phyloP scores from a whole-genome alignment of 2,797 vertebrate species.

The Phataginus tetradactyla region DNA sequence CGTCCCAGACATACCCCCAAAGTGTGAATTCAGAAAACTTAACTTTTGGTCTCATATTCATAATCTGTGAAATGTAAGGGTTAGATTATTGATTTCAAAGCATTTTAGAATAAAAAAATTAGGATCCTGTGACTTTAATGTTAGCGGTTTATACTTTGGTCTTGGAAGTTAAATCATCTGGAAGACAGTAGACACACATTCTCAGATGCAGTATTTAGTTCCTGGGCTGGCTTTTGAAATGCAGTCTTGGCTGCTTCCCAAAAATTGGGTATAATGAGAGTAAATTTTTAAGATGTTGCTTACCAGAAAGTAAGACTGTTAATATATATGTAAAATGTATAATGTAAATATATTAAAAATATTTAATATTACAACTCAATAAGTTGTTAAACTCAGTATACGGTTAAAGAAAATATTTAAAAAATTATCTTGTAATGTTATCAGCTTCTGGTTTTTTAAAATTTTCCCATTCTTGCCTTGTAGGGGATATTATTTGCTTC shows the following conservation, averaged over 20 bases:
- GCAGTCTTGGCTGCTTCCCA: not conserved
- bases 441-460: not conserved
- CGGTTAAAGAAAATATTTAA: not conserved
- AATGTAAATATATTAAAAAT: too few species aligned
- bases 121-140: not conserved
- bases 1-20: not conserved
- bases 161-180: not conserved
- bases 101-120: not conserved
- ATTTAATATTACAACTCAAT: not conserved
- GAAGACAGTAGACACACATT: not conserved
- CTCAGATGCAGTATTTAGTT: not conserved
- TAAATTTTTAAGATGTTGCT: not conserved
- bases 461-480: conserved; percentile 26
- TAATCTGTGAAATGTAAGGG: not conserved
- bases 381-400: not conserved
- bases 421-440: not conserved
- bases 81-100: not conserved
- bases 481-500: conserved; percentile 91
- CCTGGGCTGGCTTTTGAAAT: not conserved
- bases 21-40: not conserved
- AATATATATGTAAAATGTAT: not conserved
- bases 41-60: not conserved
- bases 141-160: not conserved
- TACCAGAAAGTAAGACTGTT: not conserved
- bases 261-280: not conserved